These are phyloP conservation scores for Otolemur garnettii DNA, from an alignment of 2,113 vertebrate species.

Conservation along the genomic window DNA sequence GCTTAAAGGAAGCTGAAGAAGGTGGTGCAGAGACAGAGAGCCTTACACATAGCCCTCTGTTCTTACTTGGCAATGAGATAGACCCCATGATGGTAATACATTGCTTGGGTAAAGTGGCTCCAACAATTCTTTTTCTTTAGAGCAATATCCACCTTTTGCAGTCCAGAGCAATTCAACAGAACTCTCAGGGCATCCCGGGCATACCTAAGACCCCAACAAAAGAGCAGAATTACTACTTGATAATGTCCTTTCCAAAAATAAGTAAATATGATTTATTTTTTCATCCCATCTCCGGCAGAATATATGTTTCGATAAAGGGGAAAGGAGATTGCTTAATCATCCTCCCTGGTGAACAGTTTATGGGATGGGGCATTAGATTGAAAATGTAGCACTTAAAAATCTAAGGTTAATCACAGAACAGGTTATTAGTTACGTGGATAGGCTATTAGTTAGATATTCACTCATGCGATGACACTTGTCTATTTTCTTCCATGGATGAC, in stretches of 20 bases:
- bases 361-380: not conserved
- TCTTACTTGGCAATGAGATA: slow-evolving; percentile 77
- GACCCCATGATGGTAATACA: not conserved
- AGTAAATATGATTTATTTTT: not conserved
- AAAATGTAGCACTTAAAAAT: not conserved
- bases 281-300: not conserved
- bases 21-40: not conserved
- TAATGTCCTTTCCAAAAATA: not conserved
- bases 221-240: not conserved
- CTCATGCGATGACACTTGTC: not conserved
- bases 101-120: slow-evolving; percentile 19
- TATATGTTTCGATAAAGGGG: not conserved
- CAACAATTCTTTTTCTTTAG: slow-evolving; percentile 63
- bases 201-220: slow-evolving; percentile 52
- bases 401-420: not conserved
- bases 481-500: not conserved
- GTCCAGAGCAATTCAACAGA: slow-evolving; percentile 76
- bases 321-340: not conserved
- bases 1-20: not conserved
- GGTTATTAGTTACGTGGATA: not conserved
- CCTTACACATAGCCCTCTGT: not conserved
- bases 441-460: not conserved
- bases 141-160: slow-evolving; percentile 43
- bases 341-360: not conserved
- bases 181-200: slow-evolving; percentile 62